These are phyloP conservation scores for Agrochola lychnidis DNA, from an alignment of 2,888 invertebrate species.

Conservation along the genomic window DNA sequence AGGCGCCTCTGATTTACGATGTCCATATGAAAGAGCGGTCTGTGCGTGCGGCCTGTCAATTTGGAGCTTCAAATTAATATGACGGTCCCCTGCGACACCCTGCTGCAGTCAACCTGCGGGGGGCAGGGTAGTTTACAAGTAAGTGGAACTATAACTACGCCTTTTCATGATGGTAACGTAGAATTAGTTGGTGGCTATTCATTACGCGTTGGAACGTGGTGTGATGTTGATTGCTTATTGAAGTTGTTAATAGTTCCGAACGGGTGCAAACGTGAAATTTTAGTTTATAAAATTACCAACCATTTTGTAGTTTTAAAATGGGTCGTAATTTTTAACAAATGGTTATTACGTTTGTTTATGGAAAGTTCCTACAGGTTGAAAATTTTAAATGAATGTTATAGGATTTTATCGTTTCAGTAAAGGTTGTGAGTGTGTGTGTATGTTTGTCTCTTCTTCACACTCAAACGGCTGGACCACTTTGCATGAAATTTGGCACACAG, in stretches of 20 bases:
- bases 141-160: constrained; percentile 73
- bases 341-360: constrained; percentile 17
- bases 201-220: constrained; percentile 79
- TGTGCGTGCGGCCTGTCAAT: constrained; percentile 81
- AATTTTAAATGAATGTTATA: constrained; percentile 9
- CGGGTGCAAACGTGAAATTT: constrained; percentile 66
- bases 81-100: constrained; percentile 67
- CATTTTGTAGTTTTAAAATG: constrained; percentile 51
- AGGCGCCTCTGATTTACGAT: constrained; percentile 86
- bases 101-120: constrained; percentile 54
- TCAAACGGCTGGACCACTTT: too few relatives aligned
- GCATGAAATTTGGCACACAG: too few relatives aligned
- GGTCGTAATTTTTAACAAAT: constrained; percentile 27
- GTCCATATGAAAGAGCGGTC: constrained; percentile 84
- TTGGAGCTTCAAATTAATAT: constrained; percentile 75
- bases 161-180: constrained; percentile 81
- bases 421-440: too few relatives aligned
- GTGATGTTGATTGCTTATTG: constrained; percentile 83
- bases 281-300: constrained; percentile 58
- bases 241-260: constrained; percentile 80
- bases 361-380: constrained; percentile 14
- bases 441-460: too few relatives aligned
- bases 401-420: constrained; percentile 4
- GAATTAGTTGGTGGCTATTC: constrained; percentile 83
- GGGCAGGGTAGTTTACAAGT: constrained; percentile 70